These are phyloP conservation scores for Hypotaenidia okinawae DNA, from an alignment of 2,797 vertebrate genomes.

Conservation along the genomic window DNA sequence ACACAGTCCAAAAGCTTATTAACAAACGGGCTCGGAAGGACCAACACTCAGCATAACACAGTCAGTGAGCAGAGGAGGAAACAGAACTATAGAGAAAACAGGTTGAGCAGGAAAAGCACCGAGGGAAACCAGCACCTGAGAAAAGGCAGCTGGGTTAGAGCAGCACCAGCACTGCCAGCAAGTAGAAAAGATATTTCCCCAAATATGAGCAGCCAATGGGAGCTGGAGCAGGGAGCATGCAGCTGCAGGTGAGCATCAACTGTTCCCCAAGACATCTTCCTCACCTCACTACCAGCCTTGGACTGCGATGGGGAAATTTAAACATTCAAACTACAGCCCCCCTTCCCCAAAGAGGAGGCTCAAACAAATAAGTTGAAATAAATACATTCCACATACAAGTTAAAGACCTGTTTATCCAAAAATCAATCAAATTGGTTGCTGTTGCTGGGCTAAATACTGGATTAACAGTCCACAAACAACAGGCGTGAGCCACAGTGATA, in stretches of 20 bases:
- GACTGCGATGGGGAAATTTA: neutral
- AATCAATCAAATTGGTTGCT: neutral
- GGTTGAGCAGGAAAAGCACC: neutral
- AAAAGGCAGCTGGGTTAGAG: neutral
- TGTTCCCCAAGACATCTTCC: neutral
- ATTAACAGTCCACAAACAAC: neutral
- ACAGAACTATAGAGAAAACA: neutral
- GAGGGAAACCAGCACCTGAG: neutral
- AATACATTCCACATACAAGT: conserved; percentile 11
- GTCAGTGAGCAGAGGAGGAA: fast-evolving
- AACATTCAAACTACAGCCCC: neutral
- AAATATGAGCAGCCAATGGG: too few species aligned
- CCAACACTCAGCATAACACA: neutral
- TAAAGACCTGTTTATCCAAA: conserved; percentile 49
- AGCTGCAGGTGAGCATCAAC: neutral
- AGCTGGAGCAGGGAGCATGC: neutral
- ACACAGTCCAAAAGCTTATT: neutral
- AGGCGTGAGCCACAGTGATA: neutral
- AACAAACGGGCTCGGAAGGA: neutral
- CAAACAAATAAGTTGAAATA: conserved; percentile 9
- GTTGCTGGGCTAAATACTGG: neutral
- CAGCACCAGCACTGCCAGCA: neutral
- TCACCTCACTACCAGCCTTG: neutral
- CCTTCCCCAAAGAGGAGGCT: neutral
- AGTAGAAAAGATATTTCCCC: neutral